Conservation (phyloP, 2,113 vertebrate species). For the Protobothrops flavoviridis region DNA sequence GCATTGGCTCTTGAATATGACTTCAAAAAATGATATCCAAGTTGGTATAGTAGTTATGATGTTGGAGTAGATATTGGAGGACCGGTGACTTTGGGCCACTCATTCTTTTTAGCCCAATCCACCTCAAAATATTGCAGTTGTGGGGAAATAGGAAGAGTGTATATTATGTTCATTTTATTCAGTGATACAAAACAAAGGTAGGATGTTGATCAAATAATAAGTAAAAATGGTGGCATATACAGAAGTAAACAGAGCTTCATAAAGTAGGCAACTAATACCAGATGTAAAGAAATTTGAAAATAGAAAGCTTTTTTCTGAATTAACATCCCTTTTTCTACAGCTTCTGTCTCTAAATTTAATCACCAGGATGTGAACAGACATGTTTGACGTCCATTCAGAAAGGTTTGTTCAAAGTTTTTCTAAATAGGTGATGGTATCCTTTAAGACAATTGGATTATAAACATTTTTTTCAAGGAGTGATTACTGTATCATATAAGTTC, state of each 20-base stretch:
- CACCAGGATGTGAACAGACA: not conserved
- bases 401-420: not conserved
- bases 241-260: not conserved
- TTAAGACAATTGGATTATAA: not conserved
- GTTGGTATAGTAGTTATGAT: not conserved
- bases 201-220: not conserved
- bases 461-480: not conserved
- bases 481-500: not conserved
- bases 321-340: not conserved
- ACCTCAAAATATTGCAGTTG: not conserved
- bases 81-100: not conserved
- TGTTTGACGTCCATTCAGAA: not conserved
- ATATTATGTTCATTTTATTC: not conserved
- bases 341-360: conserved; percentile 13
- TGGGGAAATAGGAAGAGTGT: not conserved
- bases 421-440: not conserved
- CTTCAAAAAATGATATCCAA: not conserved
- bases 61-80: not conserved
- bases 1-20: not conserved
- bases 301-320: not conserved
- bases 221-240: not conserved
- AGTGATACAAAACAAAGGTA: not conserved
- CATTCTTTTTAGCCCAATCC: not conserved
- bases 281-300: not conserved
- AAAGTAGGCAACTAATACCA: not conserved